Percentiles rank a stretch among this genome's conserved stretches.
phyloP scores from a whole-genome alignment of 2,888 invertebrate species.

The Coelinius sp. region DNA sequence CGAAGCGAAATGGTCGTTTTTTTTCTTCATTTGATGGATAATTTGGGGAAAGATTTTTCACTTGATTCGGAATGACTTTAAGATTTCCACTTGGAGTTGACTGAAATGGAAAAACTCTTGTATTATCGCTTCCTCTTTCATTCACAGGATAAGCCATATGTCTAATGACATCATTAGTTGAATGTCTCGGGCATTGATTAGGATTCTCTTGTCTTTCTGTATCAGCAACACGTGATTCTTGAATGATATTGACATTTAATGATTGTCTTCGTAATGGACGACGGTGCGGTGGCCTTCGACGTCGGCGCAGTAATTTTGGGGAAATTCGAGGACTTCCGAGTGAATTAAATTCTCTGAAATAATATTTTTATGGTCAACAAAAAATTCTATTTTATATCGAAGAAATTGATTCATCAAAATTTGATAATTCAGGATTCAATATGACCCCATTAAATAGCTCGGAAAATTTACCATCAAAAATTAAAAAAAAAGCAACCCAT shows the following conservation, averaged over 20 bases:
- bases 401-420: too few relatives aligned
- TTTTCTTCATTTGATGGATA: background rate
- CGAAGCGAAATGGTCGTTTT: background rate
- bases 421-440: too few relatives aligned
- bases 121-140: slow-evolving; percentile 38
- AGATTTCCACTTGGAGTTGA: slow-evolving; percentile 80
- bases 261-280: slow-evolving; percentile 47
- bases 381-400: too few relatives aligned
- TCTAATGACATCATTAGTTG: slow-evolving; percentile 29
- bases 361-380: too few relatives aligned
- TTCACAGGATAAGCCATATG: slow-evolving; percentile 56
- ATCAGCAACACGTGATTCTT: slow-evolving; percentile 33
- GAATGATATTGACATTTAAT: slow-evolving; percentile 54
- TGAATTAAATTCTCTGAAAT: background rate
- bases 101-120: slow-evolving; percentile 76
- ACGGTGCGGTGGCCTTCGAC: slow-evolving; percentile 44
- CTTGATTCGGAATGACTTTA: slow-evolving; percentile 80
- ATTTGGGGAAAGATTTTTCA: slow-evolving; percentile 54
- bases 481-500: too few relatives aligned
- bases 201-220: slow-evolving; percentile 25
- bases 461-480: too few relatives aligned
- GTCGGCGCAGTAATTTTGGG: background rate
- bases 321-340: background rate
- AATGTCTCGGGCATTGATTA: slow-evolving; percentile 28
- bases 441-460: too few relatives aligned